These are phyloP conservation scores for Gasterosteus aculeatus DNA, from an alignment of 2,113 vertebrate genomes.

Conservation along the genomic window DNA sequence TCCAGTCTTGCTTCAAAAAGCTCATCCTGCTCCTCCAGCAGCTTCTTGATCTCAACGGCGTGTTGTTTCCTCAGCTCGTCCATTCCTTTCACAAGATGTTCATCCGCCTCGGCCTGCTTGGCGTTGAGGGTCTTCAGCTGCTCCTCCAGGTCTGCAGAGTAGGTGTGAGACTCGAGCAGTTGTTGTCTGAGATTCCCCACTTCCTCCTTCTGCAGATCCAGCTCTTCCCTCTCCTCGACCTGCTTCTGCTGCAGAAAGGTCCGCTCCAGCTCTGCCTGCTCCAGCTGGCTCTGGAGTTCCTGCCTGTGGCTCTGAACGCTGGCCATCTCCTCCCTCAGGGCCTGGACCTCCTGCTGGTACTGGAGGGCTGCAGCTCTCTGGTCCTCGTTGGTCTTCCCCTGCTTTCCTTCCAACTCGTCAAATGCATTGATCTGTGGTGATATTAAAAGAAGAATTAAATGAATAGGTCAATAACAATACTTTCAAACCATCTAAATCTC, in stretches of 20 bases:
- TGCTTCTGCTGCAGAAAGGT: conserved; percentile 55
- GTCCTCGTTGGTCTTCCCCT: conserved; percentile 76
- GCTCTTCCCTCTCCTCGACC: conserved; percentile 68
- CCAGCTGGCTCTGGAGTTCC: conserved; percentile 81
- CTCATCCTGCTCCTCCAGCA: conserved; percentile 70
- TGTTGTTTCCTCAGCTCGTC: conserved; percentile 75
- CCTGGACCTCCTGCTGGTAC: conserved; percentile 73
- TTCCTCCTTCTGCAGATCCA: conserved; percentile 66
- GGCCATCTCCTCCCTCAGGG: conserved; percentile 79
- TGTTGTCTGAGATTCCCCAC: conserved; percentile 59
- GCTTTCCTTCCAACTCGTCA: conserved; percentile 77
- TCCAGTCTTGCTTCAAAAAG: conserved; percentile 69
- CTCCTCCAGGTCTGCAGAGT: conserved; percentile 63
- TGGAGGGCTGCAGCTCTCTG: conserved; percentile 79
- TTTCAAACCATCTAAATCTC: not conserved
- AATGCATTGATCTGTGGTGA: conserved; percentile 70
- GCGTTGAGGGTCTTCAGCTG: conserved; percentile 64
- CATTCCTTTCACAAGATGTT: conserved; percentile 56
- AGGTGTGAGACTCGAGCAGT: conserved; percentile 60
- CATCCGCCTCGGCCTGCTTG: conserved; percentile 23
- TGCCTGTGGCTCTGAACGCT: conserved; percentile 70
- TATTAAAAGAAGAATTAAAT: not conserved
- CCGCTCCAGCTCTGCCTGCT: conserved; percentile 70
- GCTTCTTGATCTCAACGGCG: conserved; percentile 67
- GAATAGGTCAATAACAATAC: not conserved